phyloP scores from a whole-genome alignment of 1,140 invertebrate genomes.

The Centruroides vittatus region DNA sequence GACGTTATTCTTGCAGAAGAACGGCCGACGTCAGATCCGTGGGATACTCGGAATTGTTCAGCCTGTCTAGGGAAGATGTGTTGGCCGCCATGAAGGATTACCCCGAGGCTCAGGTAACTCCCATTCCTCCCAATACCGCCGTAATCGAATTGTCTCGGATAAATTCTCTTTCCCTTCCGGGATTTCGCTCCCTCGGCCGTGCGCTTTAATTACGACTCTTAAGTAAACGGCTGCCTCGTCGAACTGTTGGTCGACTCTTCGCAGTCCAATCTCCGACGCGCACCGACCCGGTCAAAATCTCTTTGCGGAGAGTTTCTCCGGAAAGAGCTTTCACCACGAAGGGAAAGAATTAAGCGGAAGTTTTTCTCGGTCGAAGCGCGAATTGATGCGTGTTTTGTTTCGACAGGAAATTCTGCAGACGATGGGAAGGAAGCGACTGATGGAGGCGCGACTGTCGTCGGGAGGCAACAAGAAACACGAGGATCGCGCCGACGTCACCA shows the following conservation, averaged over 20 bases:
- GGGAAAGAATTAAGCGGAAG: too few species aligned
- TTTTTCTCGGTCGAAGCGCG: too few species aligned
- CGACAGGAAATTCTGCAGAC: slow-evolving; percentile 55
- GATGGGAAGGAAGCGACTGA: slow-evolving; percentile 67
- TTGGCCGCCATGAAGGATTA: slow-evolving; percentile 90
- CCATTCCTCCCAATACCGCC: not conserved
- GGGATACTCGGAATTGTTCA: slow-evolving; percentile 90
- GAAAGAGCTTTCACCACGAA: too few species aligned
- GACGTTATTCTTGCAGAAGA: slow-evolving; percentile 43
- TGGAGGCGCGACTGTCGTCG: slow-evolving; percentile 49
- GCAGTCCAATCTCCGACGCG: too few species aligned
- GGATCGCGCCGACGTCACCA: slow-evolving; percentile 25
- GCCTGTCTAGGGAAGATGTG: slow-evolving; percentile 86
- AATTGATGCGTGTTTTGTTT: not conserved
- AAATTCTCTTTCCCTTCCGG: not conserved
- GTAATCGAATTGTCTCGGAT: not conserved
- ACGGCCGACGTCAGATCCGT: slow-evolving; percentile 91
- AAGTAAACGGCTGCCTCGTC: too few species aligned
- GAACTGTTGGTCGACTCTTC: too few species aligned
- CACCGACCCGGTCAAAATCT: too few species aligned
- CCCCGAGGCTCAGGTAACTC: slow-evolving; percentile 74
- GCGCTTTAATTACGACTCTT: too few species aligned
- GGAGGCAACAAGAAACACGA: not conserved
- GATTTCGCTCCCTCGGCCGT: too few species aligned
- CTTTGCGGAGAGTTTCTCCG: too few species aligned